These are phyloP conservation scores for Lasiurus borealis DNA, from an alignment of 2,113 vertebrate genomes.

Conservation along the genomic window DNA sequence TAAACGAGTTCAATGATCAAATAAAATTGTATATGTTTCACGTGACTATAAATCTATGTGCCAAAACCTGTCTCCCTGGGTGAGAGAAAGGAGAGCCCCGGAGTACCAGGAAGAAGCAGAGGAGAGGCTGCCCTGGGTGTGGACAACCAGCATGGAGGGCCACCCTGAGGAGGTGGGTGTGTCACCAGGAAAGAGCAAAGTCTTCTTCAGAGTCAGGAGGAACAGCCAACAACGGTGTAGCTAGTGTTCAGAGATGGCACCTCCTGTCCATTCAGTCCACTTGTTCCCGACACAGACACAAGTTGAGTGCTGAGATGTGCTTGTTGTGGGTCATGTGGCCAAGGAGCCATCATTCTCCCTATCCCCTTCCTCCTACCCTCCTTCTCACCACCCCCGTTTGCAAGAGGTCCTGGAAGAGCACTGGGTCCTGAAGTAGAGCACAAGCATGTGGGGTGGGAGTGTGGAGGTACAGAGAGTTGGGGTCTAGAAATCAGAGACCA, in stretches of 20 bases:
- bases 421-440: neutral
- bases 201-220: neutral
- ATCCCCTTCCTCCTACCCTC: no score
- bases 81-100: neutral
- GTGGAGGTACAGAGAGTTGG: neutral
- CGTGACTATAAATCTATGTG: no score
- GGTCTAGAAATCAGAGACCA: neutral
- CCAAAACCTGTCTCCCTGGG: fast-evolving
- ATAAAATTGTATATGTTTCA: neutral
- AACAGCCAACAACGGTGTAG: neutral
- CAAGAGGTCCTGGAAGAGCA: neutral
- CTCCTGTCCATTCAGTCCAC: fast-evolving
- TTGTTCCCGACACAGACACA: fast-evolving
- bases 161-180: neutral
- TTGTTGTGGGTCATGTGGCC: fast-evolving
- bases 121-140: neutral
- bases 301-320: fast-evolving
- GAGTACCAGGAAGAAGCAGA: neutral
- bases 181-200: neutral
- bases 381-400: no score
- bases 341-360: no score
- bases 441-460: no score
- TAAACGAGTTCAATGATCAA: neutral
- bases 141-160: neutral
- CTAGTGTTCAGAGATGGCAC: fast-evolving